phyloP scores from a whole-genome alignment of 2,888 invertebrate species.

The Acrobasis repandana region DNA sequence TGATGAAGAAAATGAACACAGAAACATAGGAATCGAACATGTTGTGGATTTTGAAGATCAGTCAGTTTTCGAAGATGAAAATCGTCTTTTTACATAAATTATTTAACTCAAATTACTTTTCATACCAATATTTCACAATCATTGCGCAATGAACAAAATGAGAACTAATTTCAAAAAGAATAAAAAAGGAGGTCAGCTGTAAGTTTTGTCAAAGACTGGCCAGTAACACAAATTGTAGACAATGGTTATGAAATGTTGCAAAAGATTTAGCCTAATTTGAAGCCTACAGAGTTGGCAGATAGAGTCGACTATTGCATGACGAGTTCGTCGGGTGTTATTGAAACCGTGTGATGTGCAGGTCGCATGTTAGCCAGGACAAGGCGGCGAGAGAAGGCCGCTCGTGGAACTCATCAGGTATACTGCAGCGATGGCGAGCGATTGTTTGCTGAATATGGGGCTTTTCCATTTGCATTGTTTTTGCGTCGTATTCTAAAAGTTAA shows the following conservation, averaged over 20 bases:
- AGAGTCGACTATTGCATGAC: constrained; percentile 13
- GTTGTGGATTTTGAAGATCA: neutral
- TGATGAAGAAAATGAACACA: neutral
- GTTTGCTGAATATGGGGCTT: constrained; percentile 1
- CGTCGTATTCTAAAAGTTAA: no score
- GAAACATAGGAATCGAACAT: neutral
- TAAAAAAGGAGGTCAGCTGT: neutral
- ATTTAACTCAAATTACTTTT: neutral
- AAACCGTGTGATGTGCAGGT: constrained; percentile 64
- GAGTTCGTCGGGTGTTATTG: constrained; percentile 44
- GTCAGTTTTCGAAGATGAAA: neutral
- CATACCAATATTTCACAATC: neutral
- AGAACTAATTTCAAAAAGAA: neutral
- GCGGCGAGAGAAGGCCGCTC: constrained; percentile 64
- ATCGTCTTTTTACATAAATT: neutral
- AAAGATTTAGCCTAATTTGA: constrained; percentile 10
- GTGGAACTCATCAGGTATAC: constrained; percentile 71
- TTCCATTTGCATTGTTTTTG: no score
- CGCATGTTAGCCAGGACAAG: constrained; percentile 76
- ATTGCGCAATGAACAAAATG: neutral
- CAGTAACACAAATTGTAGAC: neutral
- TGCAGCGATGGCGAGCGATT: constrained; percentile 51
- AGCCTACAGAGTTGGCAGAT: constrained; percentile 18
- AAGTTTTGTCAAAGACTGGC: neutral
- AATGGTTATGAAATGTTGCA: constrained; percentile 15